These are phyloP conservation scores for Brachypterus glaber DNA, from an alignment of 2,888 invertebrate genomes.

Conservation along the genomic window DNA sequence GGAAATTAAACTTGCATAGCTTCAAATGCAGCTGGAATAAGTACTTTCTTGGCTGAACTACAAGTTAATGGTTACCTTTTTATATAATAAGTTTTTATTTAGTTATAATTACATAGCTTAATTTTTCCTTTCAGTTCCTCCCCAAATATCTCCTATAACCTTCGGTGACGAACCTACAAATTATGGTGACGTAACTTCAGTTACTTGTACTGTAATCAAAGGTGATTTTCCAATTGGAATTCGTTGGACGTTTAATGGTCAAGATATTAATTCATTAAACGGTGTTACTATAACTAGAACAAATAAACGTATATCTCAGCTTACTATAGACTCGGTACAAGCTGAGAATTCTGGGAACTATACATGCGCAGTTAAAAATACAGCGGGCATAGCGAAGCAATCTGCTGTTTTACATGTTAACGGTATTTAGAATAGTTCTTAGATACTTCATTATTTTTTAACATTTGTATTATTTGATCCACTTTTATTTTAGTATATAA, in stretches of 20 bases:
- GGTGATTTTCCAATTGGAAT: conserved; percentile 53
- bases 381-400: conserved; percentile 44
- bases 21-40: conserved; percentile 34
- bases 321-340: conserved; percentile 45
- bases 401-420: conserved; percentile 46
- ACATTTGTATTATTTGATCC: conserved; percentile 10
- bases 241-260: conserved; percentile 37
- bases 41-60: conserved; percentile 38
- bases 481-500: no score
- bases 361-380: conserved; percentile 45
- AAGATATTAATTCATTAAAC: conserved; percentile 32
- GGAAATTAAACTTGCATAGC: conserved; percentile 70
- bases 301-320: conserved; percentile 43
- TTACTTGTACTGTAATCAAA: conserved; percentile 54
- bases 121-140: conserved; percentile 28
- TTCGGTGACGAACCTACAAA: conserved; percentile 45
- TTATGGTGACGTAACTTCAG: conserved; percentile 55
- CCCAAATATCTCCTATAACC: conserved; percentile 41
- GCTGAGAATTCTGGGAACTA: conserved; percentile 46
- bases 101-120: conserved; percentile 17
- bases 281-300: conserved; percentile 40
- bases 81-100: conserved; percentile 18
- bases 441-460: conserved; percentile 11
- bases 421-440: no score
- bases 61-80: conserved; percentile 68